These are phyloP conservation scores for Sciaenops ocellatus DNA, from an alignment of 2,797 vertebrate species.

Conservation along the genomic window DNA sequence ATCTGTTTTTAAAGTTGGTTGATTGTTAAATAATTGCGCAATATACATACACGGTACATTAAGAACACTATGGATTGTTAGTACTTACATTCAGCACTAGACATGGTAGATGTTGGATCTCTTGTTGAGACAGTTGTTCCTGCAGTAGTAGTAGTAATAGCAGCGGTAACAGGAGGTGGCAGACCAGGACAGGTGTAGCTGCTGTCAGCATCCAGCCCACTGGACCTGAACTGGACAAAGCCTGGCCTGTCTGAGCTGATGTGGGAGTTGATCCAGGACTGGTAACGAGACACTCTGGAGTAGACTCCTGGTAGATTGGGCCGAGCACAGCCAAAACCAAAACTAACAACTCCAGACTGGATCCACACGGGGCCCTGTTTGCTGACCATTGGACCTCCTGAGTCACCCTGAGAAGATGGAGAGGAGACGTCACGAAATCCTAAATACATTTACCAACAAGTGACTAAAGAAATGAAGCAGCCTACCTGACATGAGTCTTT, in stretches of 20 bases:
- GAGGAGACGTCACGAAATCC: background rate
- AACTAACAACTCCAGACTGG: constrained; percentile 73
- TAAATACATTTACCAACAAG: background rate
- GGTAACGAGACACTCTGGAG: constrained; percentile 71
- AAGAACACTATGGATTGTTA: too few relatives aligned
- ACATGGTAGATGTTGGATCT: too few relatives aligned
- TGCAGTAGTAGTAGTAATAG: too few relatives aligned
- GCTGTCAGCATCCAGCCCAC: constrained; percentile 60
- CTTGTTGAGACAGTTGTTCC: too few relatives aligned
- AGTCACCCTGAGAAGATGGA: constrained; percentile 31
- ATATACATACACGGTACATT: too few relatives aligned
- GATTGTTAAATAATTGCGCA: too few relatives aligned
- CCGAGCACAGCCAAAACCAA: constrained; percentile 66
- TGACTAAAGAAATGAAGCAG: background rate
- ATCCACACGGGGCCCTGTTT: constrained; percentile 61
- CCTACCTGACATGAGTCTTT: constrained; percentile 77
- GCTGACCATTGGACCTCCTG: constrained; percentile 73
- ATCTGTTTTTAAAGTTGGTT: too few relatives aligned
- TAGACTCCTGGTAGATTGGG: constrained; percentile 69
- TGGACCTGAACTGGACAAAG: constrained; percentile 65
- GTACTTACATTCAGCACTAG: too few relatives aligned
- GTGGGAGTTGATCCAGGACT: constrained; percentile 71
- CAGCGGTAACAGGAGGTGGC: background rate
- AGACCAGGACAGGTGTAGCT: constrained; percentile 50
- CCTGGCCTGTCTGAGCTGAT: constrained; percentile 64